Percentiles rank a stretch among this genome's conserved stretches.
phyloP scores from a whole-genome alignment of 2,113 vertebrate species.

The Hippopotamus amphibius region DNA sequence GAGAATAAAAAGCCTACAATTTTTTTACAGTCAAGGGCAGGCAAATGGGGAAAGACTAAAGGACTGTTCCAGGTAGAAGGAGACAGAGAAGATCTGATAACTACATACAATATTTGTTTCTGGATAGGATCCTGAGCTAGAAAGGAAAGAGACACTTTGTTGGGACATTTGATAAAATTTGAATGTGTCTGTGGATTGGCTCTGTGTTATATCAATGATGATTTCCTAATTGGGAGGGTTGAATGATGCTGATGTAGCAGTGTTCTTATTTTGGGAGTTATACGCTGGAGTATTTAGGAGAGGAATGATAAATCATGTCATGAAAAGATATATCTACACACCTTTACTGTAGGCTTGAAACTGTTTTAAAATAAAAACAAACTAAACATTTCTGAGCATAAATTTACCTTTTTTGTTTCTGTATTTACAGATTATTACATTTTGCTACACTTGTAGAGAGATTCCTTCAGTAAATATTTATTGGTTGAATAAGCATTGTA shows the following conservation, averaged over 20 bases:
- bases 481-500: slow-evolving; percentile 30
- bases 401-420: slow-evolving; percentile 40
- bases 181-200: neutral
- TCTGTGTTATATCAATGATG: neutral
- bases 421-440: slow-evolving; percentile 16
- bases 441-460: neutral
- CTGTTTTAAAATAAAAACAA: slow-evolving; percentile 3
- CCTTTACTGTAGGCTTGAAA: slow-evolving; percentile 20
- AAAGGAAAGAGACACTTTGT: neutral
- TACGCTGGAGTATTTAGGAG: neutral
- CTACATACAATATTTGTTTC: neutral
- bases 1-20: neutral
- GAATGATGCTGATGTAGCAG: neutral
- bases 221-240: slow-evolving; percentile 12
- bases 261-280: neutral
- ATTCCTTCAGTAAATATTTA: slow-evolving; percentile 19
- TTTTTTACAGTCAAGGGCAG: neutral
- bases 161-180: slow-evolving; percentile 48
- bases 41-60: slow-evolving; percentile 29
- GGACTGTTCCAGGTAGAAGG: neutral
- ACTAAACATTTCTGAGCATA: slow-evolving; percentile 33
- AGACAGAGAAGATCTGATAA: neutral
- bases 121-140: slow-evolving; percentile 2
- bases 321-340: neutral
- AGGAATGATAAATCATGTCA: neutral